phyloP scores from a whole-genome alignment of 2,113 vertebrate genomes.

The Vombatus ursinus region DNA sequence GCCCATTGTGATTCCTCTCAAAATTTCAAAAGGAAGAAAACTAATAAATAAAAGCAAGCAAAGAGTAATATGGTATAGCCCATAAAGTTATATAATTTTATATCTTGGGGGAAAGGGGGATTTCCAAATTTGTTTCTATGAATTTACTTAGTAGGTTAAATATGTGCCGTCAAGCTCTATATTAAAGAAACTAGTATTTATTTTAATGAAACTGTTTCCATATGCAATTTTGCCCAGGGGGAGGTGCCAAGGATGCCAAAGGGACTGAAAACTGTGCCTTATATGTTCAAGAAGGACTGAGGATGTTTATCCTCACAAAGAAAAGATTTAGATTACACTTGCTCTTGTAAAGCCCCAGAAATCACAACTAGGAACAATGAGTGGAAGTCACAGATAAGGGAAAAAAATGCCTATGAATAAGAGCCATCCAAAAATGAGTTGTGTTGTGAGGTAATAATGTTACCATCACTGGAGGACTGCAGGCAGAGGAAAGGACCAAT shows the following conservation, averaged over 20 bases:
- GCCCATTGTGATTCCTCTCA: too few relatives aligned
- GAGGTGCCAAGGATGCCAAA: too few relatives aligned
- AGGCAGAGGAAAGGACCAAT: neutral
- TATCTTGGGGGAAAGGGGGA: too few relatives aligned
- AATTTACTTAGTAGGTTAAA: constrained; percentile 31
- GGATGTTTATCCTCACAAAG: too few relatives aligned
- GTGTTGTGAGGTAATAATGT: neutral
- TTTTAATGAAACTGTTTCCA: neutral
- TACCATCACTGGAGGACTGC: neutral
- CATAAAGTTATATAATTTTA: too few relatives aligned
- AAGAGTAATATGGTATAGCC: too few relatives aligned
- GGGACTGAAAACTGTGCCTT: too few relatives aligned
- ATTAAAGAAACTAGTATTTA: neutral
- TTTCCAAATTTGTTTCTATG: constrained; percentile 17
- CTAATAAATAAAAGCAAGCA: too few relatives aligned
- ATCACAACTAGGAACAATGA: neutral
- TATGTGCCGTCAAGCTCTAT: neutral
- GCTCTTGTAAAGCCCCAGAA: too few relatives aligned
- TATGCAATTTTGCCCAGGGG: neutral
- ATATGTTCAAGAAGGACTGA: too few relatives aligned
- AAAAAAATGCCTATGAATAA: neutral
- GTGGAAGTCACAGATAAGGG: neutral
- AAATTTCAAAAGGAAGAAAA: too few relatives aligned
- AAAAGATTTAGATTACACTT: too few relatives aligned
- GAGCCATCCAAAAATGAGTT: neutral